Base-by-base conservation (phyloP, 2,797 vertebrate genomes). In the Xiphophorus birchmanni region DNA sequence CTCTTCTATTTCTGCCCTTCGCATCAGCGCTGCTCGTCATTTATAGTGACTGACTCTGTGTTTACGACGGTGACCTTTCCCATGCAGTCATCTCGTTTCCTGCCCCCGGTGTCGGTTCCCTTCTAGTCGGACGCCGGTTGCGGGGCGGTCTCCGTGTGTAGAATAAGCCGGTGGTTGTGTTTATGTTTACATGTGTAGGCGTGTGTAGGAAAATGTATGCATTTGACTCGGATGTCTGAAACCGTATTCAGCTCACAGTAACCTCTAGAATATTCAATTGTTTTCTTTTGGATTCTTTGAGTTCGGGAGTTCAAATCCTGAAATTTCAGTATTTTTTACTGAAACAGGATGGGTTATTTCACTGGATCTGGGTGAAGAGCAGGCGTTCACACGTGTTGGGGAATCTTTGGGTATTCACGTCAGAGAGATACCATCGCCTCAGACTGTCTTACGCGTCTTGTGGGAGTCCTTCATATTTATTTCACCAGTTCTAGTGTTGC, bases 381-480 rank as follows among this genome's bases (percentile, higher is more conserved):
- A 71, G 11, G 47, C 17, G n/a, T 81, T 54, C 52, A 35, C 71
- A 18, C 77, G 6, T 56, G 45, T 71, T 44, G 17, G 9, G 37
- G 42, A 81, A 48, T 85, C 56, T 80, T 26, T 18, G 73, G 73
- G 50, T 52, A 48, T 75, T 58, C 72, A 42, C n/a, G 88, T 92
- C 86, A 72, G 89, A 87, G 95, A 97, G 96, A 96, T 96, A 95
- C 90, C 88, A 91, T 91, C 91, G 87, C 91, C 92, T 93, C 88
- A 91, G 94, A 94, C 93, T 94, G 90, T 91, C 84, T 94, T 92
- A 91, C 77, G 71, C 82, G 79, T 93, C 96, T 92, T 92, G 83
- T 86, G 94, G 93, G 94, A 93, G 90, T 91, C 79, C 93, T 93
- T 95, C 90, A 94, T 96, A 95, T 93, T 93, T 96, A 95, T 95